Percentiles rank a stretch among this genome's conserved stretches.
Evolutionary conservation across 2,888 invertebrate genomes (phyloP).

Genomic region (Rambutsinella grinnellia): DNA sequence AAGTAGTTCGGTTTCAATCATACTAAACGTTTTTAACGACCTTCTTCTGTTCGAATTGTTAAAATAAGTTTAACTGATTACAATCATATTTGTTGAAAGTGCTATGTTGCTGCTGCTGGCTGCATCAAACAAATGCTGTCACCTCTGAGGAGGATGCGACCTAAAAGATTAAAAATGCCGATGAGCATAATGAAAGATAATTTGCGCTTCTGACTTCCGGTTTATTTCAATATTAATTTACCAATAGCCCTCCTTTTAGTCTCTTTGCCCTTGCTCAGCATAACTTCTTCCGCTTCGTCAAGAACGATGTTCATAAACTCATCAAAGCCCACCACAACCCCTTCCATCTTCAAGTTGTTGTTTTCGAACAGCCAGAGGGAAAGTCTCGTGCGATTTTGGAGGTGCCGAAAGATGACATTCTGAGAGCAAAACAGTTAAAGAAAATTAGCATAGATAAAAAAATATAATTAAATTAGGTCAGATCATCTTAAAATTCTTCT

Average conservation of each 20-base stretch:
- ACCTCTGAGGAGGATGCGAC: conserved; percentile 30
- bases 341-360: conserved; percentile 24
- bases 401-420: conserved; percentile 44
- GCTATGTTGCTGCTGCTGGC: conserved; percentile 24
- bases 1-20: conserved; percentile 12
- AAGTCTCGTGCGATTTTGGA: conserved; percentile 35
- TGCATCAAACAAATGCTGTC: conserved; percentile 23
- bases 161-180: conserved; percentile 10
- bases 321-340: conserved; percentile 35
- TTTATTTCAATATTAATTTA: too few species aligned
- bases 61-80: too few species aligned
- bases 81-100: not conserved
- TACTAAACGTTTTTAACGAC: too few species aligned
- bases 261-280: conserved; percentile 74
- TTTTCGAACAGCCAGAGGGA: conserved; percentile 22
- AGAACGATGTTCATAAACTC: conserved; percentile 43
- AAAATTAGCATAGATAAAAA: not conserved
- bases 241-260: not conserved
- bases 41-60: too few species aligned
- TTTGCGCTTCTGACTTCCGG: too few species aligned
- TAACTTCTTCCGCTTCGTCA: conserved; percentile 29
- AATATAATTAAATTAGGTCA: not conserved
- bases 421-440: not conserved
- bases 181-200: too few species aligned
- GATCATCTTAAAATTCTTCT: not conserved